A percentile compares a stretch with the other conserved stretches of the same genome.
Evolutionary conservation across 2,888 invertebrate genomes (phyloP).

Genomic region (Tipula vernalis): DNA sequence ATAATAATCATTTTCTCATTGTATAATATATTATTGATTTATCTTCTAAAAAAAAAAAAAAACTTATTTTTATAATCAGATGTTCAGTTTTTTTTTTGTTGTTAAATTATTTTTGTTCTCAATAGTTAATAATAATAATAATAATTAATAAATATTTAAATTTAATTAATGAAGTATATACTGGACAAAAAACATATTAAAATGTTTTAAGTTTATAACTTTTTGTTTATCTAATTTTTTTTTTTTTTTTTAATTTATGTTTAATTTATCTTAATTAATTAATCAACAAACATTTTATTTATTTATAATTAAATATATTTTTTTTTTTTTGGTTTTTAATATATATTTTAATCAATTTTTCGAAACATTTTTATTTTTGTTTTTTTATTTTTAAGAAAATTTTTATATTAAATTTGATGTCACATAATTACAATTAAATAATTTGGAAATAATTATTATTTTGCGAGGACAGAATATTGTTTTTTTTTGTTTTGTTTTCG

Average conservation of each 20-base stretch:
- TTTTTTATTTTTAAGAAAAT: not conserved
- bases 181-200: constrained; percentile 7
- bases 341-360: not conserved
- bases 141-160: not conserved
- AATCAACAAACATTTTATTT: constrained; percentile 7
- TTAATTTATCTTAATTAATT: constrained; percentile 7
- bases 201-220: constrained; percentile 9
- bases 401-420: constrained; percentile 9
- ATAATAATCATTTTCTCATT: not conserved
- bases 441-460: not conserved
- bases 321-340: not conserved
- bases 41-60: not conserved
- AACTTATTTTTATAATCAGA: not conserved
- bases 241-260: not conserved
- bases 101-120: not conserved
- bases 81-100: not conserved
- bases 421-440: not conserved
- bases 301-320: not conserved
- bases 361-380: constrained; percentile 5
- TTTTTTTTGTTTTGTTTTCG: not conserved
- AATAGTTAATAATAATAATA: not conserved
- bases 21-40: not conserved
- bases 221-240: not conserved
- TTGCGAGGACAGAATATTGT: not conserved
- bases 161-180: not conserved